Base-by-base conservation (phyloP, 2,888 invertebrate genomes). In the Cosmopolites sordidus region DNA sequence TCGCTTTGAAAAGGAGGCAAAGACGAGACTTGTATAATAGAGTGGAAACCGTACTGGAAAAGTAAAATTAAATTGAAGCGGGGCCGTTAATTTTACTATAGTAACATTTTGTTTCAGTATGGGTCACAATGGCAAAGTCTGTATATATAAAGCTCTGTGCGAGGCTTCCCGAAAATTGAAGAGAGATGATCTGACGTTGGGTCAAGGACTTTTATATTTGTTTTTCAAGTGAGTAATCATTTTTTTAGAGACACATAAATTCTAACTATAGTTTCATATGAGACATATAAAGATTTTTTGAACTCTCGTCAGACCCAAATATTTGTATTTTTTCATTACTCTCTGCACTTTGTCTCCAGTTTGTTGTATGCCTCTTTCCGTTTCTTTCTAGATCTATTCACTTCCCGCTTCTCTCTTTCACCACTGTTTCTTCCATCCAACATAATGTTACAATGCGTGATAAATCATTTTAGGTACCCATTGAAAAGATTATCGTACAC, bases 71-170 rank as follows among this genome's bases (percentile, higher is more conserved):
- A 33, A 16, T n/a, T 40, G 17, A n/a, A n/a, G n/a, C n/a, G n/a
- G n/a, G n/a, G n/a, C n/a, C n/a, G n/a, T n/a, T n/a, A n/a, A 11
- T 40, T 5, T 40, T 16, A 16, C 11, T 40, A 11, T 11, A n/a
- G 17, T 12, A 16, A 8, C 11, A 15, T 33, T 39, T 43, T 9
- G 9, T 61, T 60, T 4, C 72, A 89, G 89, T 55, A 86, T 88
- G 82, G 88, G 88, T 0, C 85, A 83, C 65, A 79, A 83, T 62
- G 89, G 89, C 0, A 76, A 83, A 43, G 77, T 81, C 6, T 89
- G 89, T 66, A 77, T 89, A 30, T 74, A 84, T 39, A 81, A 84
- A 50, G 83, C 88, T 0, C 71, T 89, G 0, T 89, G 89, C 69
- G 89, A 89, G 66, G 82, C 86, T 3, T 80, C 83, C 0, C 83